phyloP scores from a whole-genome alignment of 2,797 vertebrate genomes.

The Meriones psammophilus region DNA sequence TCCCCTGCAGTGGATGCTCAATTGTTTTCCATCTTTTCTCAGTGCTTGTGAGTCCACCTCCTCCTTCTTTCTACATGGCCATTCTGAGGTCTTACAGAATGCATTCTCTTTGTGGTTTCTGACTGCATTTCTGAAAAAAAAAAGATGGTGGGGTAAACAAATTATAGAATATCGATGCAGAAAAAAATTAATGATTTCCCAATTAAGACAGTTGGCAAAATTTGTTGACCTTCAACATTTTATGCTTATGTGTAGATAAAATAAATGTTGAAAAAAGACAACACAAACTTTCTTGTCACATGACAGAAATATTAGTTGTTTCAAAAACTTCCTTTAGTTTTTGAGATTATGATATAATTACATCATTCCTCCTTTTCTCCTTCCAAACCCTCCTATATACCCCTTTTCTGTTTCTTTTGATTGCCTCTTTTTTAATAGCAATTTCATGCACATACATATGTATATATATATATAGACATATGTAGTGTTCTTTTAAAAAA shows the following conservation, averaged over 20 bases:
- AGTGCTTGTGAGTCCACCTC: background rate
- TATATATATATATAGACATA: too few relatives aligned
- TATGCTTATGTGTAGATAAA: background rate
- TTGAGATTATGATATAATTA: background rate
- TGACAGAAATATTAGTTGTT: background rate
- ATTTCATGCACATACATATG: background rate
- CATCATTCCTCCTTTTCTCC: background rate
- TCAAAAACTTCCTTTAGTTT: background rate
- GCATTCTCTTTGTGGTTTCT: background rate
- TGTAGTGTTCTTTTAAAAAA: too few relatives aligned
- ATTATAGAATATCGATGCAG: background rate
- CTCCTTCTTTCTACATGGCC: background rate
- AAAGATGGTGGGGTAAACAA: background rate
- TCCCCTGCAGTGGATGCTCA: background rate
- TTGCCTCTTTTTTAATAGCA: background rate
- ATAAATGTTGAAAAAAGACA: slow-evolving; percentile 28
- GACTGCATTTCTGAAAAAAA: background rate
- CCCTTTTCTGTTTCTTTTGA: background rate
- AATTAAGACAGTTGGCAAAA: background rate
- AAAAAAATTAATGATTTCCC: background rate
- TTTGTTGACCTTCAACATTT: background rate
- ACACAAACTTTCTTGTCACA: background rate
- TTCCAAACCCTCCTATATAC: background rate
- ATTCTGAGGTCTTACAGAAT: background rate
- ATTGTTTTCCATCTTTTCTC: background rate